Conservation (phyloP, 1,140 invertebrate genomes). For the Cyphomyrmex costatus region DNA sequence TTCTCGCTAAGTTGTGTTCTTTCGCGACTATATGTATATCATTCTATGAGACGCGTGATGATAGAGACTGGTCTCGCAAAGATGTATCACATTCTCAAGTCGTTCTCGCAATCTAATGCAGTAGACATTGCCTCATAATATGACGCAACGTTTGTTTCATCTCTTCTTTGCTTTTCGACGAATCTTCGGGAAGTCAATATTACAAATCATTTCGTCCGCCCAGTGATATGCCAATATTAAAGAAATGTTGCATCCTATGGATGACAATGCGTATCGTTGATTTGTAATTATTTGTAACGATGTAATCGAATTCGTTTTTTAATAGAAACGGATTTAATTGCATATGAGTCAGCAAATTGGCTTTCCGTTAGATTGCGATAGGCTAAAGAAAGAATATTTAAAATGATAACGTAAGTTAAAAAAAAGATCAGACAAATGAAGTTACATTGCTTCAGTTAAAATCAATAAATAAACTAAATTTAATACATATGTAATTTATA, state of each 20-base stretch:
- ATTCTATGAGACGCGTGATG: conserved; percentile 57
- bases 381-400: not conserved
- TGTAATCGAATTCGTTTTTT: conserved; percentile 5
- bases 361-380: conserved; percentile 31
- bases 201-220: conserved; percentile 14
- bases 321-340: conserved; percentile 1
- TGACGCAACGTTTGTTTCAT: conserved; percentile 18
- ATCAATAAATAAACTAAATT: conserved; percentile 2
- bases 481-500: conserved; percentile 3
- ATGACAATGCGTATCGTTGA: conserved; percentile 23
- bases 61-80: conserved; percentile 39
- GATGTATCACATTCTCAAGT: conserved; percentile 38
- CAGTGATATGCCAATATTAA: not conserved
- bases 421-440: conserved; percentile 7
- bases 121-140: not conserved
- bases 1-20: conserved; percentile 64
- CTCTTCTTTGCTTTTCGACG: not conserved
- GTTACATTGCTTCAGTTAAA: conserved; percentile 8
- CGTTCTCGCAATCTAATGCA: conserved; percentile 51
- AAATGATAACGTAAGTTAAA: conserved; percentile 8
- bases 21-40: conserved; percentile 68
- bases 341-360: not conserved
- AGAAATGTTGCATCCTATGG: not conserved
- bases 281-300: conserved; percentile 10
- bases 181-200: conserved; percentile 25